Base-by-base conservation (phyloP, 2,888 invertebrate genomes). In the Drosophila mulleri region DNA sequence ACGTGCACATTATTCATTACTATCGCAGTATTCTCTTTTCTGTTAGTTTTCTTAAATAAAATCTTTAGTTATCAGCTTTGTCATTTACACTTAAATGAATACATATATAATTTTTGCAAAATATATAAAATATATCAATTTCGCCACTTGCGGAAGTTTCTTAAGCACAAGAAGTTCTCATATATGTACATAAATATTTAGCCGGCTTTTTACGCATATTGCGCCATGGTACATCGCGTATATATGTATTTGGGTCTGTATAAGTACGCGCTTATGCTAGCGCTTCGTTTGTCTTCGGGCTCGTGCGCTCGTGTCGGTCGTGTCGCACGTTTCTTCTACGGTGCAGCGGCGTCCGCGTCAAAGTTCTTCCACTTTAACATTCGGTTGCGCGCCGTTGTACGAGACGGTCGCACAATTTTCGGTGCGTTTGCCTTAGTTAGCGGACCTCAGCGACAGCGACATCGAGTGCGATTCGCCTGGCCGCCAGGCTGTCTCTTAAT, bases 371-470 rank as follows among this genome's bases (percentile, higher is more conserved):
- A 69, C 63, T 67, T 58, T 59, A 54, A 91, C 92, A 93, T 92
- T 93, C 92, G 91, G 92, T 92, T 92, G 91, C 92, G 92, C 91
- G 92, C 92, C 93, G 92, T 92, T 91, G 83, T 91, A 89, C 91
- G 91, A 90, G 89, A 90, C 92, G 92, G 93, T 92, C 92, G 92
- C 91, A 90, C 82, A 82, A 81, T 84, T 87, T 89, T 88, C 91
- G 91, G 91, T 91, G 88, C 79, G 88, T 81, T 86, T 68, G 39
- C 44, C 64, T 67, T 44, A 29, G 59, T 52, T 53, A 59, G 41
- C 54, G 35, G 23, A 50, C 50, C 6, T 14, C 35, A 42, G 56
- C 57, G 9, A 26, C 20, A 16, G 66, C 54, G 42, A 39, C 26
- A 39, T 56, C 44, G 42, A 54, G n/a, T 59, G 64, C 53, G 64